Evolutionary conservation across 2,797 vertebrate genomes (phyloP).

Genomic region (Pelochelys cantorii): DNA sequence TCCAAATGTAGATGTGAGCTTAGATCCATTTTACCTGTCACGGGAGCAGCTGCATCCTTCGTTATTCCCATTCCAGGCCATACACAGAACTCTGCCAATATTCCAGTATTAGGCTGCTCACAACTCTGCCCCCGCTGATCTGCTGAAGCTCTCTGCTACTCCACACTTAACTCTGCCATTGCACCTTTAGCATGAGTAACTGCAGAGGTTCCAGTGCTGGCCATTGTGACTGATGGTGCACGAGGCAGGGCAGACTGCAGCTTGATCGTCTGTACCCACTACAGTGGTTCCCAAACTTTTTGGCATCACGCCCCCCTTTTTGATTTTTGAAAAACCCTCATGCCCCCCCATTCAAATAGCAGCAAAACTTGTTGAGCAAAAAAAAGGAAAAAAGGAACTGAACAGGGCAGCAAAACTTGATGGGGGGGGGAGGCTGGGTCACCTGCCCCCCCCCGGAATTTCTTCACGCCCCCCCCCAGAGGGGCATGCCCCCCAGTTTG

Average conservation of each 20-base stretch:
- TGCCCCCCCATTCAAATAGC: too few relatives aligned
- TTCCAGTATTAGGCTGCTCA: rapidly evolving
- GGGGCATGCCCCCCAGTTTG: too few relatives aligned
- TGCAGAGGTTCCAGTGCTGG: neutral
- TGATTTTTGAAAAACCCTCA: too few relatives aligned
- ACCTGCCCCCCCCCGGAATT: too few relatives aligned
- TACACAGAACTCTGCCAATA: neutral
- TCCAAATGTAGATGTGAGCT: neutral
- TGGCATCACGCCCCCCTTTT: too few relatives aligned
- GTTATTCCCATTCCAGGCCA: neutral
- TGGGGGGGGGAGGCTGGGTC: too few relatives aligned
- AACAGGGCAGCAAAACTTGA: too few relatives aligned
- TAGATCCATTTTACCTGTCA: neutral
- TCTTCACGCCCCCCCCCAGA: too few relatives aligned
- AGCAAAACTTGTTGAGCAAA: too few relatives aligned
- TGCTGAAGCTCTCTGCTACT: neutral
- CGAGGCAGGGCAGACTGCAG: neutral
- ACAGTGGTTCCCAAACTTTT: too few relatives aligned
- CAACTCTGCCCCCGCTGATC: neutral
- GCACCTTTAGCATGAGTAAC: neutral
- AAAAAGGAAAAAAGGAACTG: too few relatives aligned
- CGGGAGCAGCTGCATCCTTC: neutral
- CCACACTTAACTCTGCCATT: neutral
- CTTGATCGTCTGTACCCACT: neutral
- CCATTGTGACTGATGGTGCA: neutral